Evolutionary conservation across 2,113 vertebrate species (phyloP), one percentile per base, ranked within the genome.

Genomic region (Pyrgilauda ruficollis): DNA sequence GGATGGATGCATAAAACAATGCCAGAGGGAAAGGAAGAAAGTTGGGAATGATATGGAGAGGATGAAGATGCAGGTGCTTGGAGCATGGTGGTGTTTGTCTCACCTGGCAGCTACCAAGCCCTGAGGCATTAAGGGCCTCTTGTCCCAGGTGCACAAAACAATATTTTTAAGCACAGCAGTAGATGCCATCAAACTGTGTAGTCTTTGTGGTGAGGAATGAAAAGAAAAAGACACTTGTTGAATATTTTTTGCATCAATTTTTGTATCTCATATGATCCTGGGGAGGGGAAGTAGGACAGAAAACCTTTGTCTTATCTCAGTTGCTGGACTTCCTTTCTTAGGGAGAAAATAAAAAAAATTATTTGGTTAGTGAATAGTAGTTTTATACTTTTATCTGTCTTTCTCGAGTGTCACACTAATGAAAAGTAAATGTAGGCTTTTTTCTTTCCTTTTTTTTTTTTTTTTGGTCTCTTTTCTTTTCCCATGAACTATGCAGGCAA

Each of bases 91-190:
- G 13, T 35, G 4, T 24, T 85, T 56, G 49, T 72, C 53, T 31
- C 8, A 0, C 22, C 18, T 15, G 21, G 18, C 15, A 30, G 30
- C 23, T 4, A 1, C 31, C 24, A 64, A 6, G 13, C 16, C n/a
- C 50, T 3, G 5, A 87, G 28, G 37, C 35, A 15, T 30, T 19
- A 62, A 23, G 37, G 18, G 3, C 20, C 11, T 66, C n/a, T 58
- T 50, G 22, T 64, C 37, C 20, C 35, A 67, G 20, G 15, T 47
- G 35, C 47, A 79, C 23, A 13, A 46, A 70, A 9, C 13, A 64
- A 28, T 21, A 63, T 27, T 55, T 67, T 16, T 16, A 61, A 47
- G 46, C 27, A 58, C 43, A 73, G 12, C 6, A 37, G 17, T n/a
- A 7, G 33, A 30, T 9, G 4, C 15, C 8, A 21, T 50, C 6